These are phyloP conservation scores for Gortyna flavago DNA, from an alignment of 2,888 invertebrate species.

Conservation along the genomic window DNA sequence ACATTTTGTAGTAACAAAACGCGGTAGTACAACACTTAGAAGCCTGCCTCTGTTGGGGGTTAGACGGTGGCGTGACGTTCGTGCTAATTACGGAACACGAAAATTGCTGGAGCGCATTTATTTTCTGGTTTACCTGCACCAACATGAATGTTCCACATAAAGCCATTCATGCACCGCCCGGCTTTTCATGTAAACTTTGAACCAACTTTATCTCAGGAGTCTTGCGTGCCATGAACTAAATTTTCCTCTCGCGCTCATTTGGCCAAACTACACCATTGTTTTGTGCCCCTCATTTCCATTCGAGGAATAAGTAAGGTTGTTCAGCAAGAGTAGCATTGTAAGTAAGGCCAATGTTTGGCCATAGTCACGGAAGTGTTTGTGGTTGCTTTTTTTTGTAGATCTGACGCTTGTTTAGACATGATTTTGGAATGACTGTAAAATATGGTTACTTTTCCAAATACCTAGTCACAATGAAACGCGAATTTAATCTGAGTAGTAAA, in stretches of 20 bases:
- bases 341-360: slow-evolving; percentile 42
- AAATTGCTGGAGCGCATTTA: neutral
- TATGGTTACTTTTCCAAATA: neutral
- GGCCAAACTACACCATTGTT: slow-evolving; percentile 71
- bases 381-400: slow-evolving; percentile 8
- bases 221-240: slow-evolving; percentile 55
- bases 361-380: neutral
- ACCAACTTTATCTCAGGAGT: slow-evolving; percentile 57
- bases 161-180: slow-evolving; percentile 48
- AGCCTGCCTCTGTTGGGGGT: too few relatives aligned
- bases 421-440: neutral
- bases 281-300: slow-evolving; percentile 66
- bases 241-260: slow-evolving; percentile 65
- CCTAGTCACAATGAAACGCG: neutral
- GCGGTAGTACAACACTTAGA: neutral
- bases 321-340: slow-evolving; percentile 28
- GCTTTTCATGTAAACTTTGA: slow-evolving; percentile 64
- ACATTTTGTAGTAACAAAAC: neutral
- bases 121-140: neutral
- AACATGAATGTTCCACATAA: slow-evolving; percentile 33
- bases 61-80: neutral
- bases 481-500: neutral
- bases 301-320: slow-evolving; percentile 48
- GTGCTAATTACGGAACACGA: neutral
- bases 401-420: neutral